These are phyloP conservation scores for Blomia tropicalis DNA, from an alignment of 2,888 invertebrate genomes.

Conservation along the genomic window DNA sequence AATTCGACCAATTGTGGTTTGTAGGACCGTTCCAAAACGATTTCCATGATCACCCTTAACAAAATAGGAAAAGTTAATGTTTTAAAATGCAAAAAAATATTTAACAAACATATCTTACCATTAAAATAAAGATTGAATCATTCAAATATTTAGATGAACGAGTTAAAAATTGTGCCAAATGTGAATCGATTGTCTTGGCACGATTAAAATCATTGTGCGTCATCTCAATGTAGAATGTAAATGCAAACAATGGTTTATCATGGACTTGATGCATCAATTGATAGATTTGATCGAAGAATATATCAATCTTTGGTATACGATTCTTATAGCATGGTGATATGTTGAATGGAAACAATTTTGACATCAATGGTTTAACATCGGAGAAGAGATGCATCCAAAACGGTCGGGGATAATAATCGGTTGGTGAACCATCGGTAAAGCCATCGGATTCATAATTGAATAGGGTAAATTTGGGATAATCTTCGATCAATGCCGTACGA, in stretches of 20 bases:
- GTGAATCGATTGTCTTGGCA: slow-evolving; percentile 21
- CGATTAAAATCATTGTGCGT: slow-evolving; percentile 26
- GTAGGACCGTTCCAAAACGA: slow-evolving; percentile 35
- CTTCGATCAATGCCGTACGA: slow-evolving; percentile 65
- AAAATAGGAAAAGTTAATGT: neutral
- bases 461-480: slow-evolving; percentile 56
- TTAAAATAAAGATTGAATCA: slow-evolving; percentile 22
- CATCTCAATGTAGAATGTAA: slow-evolving; percentile 24
- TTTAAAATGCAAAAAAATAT: neutral
- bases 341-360: slow-evolving; percentile 17
- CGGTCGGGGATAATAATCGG: slow-evolving; percentile 66
- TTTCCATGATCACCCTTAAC: slow-evolving; percentile 35
- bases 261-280: slow-evolving; percentile 3
- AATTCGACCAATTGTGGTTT: slow-evolving; percentile 35
- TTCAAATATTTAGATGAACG: slow-evolving; percentile 4
- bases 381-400: slow-evolving; percentile 42
- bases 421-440: slow-evolving; percentile 60
- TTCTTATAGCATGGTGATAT: slow-evolving; percentile 16
- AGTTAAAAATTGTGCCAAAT: slow-evolving; percentile 22
- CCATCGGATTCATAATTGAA: slow-evolving; percentile 65
- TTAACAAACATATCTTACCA: slow-evolving; percentile 11
- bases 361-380: neutral
- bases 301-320: slow-evolving; percentile 21
- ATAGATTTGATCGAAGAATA: slow-evolving; percentile 19
- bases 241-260: slow-evolving; percentile 19